These are phyloP conservation scores for Eupleurogrammus muticus DNA, from an alignment of 2,797 vertebrate species.

Conservation along the genomic window DNA sequence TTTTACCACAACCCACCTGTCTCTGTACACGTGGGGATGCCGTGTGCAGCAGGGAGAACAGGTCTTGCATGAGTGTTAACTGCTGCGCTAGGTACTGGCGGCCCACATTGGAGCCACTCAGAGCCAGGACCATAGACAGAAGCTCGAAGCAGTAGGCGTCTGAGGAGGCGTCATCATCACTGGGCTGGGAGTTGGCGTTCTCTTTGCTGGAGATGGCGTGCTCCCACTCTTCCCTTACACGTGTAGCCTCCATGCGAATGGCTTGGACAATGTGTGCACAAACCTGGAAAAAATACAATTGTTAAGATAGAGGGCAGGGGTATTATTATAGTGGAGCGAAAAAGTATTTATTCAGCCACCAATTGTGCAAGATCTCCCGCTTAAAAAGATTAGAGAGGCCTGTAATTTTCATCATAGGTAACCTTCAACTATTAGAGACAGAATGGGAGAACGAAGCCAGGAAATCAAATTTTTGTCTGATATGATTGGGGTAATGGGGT, in stretches of 20 bases:
- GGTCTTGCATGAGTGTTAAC: conserved; percentile 96
- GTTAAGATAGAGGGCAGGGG: background rate
- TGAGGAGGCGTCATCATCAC: conserved; percentile 94
- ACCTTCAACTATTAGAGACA: no score
- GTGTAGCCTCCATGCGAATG: conserved; percentile 98
- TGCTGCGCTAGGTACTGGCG: conserved; percentile 98
- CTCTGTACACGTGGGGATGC: conserved; percentile 98
- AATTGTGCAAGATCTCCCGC: no score
- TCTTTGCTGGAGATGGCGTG: conserved; percentile 99
- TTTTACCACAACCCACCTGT: conserved; percentile 85
- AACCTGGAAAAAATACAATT: conserved; percentile 80
- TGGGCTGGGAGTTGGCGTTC: conserved; percentile 98
- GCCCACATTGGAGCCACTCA: conserved; percentile 98
- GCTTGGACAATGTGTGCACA: conserved; percentile 99
- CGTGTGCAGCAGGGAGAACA: conserved; percentile 96
- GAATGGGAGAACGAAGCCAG: no score
- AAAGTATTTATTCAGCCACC: no score
- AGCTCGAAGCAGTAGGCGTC: conserved; percentile 99
- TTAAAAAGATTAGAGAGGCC: no score
- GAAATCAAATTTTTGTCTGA: no score
- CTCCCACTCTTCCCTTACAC: conserved; percentile 98
- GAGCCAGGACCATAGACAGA: conserved; percentile 96
- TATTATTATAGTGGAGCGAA: no score
- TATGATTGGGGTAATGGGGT: no score
- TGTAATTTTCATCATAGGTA: no score